Percentiles rank a stretch among this genome's conserved stretches.
These are phyloP conservation scores for Neopelma chrysocephalum DNA, from an alignment of 2,797 vertebrate species.

Conservation along the genomic window DNA sequence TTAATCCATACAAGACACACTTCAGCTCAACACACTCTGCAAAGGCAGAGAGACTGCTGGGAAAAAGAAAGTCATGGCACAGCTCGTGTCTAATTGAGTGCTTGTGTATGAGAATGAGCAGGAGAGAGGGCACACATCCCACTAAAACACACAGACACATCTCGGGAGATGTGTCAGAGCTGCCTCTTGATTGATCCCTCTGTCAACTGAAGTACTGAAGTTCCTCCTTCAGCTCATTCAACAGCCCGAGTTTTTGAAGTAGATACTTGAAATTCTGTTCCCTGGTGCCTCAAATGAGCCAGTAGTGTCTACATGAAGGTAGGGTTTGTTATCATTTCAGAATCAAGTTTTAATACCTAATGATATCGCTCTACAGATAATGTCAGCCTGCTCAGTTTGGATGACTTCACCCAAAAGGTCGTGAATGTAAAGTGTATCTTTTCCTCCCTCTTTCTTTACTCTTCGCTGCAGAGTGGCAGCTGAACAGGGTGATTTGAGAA, in stretches of 20 bases:
- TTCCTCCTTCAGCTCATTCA: conserved; percentile 23
- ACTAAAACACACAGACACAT: background rate
- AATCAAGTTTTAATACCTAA: conserved; percentile 20
- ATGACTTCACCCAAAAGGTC: conserved; percentile 13
- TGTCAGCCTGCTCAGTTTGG: conserved; percentile 7
- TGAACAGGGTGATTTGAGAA: background rate
- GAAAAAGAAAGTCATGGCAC: background rate
- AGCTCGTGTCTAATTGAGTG: background rate
- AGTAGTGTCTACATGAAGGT: background rate
- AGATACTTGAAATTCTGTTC: conserved; percentile 29
- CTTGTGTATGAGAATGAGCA: background rate
- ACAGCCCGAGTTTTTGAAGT: background rate
- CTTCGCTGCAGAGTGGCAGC: background rate
- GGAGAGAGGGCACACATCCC: background rate
- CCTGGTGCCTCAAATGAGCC: background rate
- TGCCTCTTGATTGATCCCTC: conserved; percentile 24
- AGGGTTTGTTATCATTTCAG: conserved; percentile 27
- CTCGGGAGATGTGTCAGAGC: background rate
- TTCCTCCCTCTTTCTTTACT: background rate
- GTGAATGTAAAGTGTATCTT: background rate
- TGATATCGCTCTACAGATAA: background rate
- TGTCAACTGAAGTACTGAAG: conserved; percentile 8
- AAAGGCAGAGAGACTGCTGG: background rate
- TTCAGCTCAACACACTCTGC: background rate
- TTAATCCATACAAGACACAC: background rate